A percentile compares a stretch with the other conserved stretches of the same genome.
These are phyloP conservation scores for Aspiorhynchus laticeps DNA, from an alignment of 2,113 vertebrate genomes.

Conservation along the genomic window DNA sequence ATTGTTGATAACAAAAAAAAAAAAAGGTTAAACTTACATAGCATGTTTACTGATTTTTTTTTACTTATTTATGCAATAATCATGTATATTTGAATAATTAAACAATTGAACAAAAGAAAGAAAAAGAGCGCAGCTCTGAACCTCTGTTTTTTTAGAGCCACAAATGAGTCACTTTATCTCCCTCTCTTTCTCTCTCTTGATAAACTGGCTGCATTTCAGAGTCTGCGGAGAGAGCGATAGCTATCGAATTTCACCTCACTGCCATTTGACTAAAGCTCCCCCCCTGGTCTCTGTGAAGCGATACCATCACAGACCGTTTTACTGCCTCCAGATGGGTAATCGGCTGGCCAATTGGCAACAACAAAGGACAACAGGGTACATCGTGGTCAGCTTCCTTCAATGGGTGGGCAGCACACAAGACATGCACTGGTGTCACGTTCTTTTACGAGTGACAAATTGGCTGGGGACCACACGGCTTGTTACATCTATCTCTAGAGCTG, in stretches of 20 bases:
- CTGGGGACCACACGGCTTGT: not conserved
- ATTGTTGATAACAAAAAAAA: too few relatives aligned
- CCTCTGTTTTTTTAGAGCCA: not conserved
- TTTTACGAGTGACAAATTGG: conserved; percentile 1
- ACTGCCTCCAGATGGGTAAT: conserved; percentile 3
- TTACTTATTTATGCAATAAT: too few relatives aligned
- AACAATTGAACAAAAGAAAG: conserved; percentile 6
- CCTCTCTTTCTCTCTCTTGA: conserved; percentile 1
- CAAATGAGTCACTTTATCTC: not conserved
- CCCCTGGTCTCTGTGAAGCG: conserved; percentile 32
- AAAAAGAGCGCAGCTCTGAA: conserved; percentile 18
- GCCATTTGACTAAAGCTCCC: conserved; percentile 36
- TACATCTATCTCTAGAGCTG: conserved; percentile 15
- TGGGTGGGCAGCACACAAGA: not conserved
- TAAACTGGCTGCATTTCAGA: conserved; percentile 33
- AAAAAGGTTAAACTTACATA: too few relatives aligned
- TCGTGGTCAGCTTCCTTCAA: conserved; percentile 1
- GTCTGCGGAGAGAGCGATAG: not conserved
- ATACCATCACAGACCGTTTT: conserved; percentile 38
- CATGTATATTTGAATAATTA: too few relatives aligned
- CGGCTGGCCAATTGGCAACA: conserved; percentile 5
- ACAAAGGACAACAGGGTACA: conserved; percentile 16
- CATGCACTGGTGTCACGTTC: not conserved
- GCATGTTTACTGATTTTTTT: too few relatives aligned
- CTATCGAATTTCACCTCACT: conserved; percentile 48